Conservation (phyloP, 2,888 invertebrate species). For the Metalampra italica region DNA sequence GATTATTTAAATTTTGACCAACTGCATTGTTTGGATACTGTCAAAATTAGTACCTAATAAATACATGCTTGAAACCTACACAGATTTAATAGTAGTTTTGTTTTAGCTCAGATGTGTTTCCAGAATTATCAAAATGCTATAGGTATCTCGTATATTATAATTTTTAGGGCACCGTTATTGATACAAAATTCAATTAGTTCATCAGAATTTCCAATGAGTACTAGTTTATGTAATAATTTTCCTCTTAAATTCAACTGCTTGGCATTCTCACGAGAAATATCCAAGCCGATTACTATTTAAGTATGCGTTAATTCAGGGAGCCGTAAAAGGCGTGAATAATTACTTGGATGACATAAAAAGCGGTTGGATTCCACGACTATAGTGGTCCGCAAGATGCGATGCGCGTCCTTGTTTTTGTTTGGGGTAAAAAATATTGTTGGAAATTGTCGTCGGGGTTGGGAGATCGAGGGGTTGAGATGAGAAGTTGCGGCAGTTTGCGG, state of each 20-base stretch:
- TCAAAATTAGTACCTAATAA: too few relatives aligned
- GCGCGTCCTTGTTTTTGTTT: slow-evolving; percentile 33
- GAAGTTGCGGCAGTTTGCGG: slow-evolving; percentile 36
- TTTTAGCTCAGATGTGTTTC: too few relatives aligned
- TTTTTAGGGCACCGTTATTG: slow-evolving; percentile 14
- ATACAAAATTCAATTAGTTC: not conserved
- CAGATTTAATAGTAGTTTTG: too few relatives aligned
- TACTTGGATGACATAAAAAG: slow-evolving; percentile 58
- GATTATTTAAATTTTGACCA: too few relatives aligned
- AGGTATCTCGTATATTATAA: slow-evolving; percentile 15
- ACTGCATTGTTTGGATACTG: too few relatives aligned
- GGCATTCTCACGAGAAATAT: slow-evolving; percentile 46
- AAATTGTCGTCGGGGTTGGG: slow-evolving; percentile 35
- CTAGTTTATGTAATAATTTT: not conserved
- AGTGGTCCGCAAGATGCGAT: slow-evolving; percentile 29
- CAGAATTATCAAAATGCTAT: too few relatives aligned
- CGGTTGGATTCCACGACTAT: slow-evolving; percentile 44
- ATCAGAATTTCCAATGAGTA: not conserved
- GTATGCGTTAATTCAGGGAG: slow-evolving; percentile 49
- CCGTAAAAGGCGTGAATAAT: slow-evolving; percentile 70
- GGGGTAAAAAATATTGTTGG: slow-evolving; percentile 37
- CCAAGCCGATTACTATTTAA: slow-evolving; percentile 38
- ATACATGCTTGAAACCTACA: too few relatives aligned
- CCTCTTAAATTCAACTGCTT: slow-evolving; percentile 1
- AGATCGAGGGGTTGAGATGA: slow-evolving; percentile 46